Evolutionary conservation across 2,888 invertebrate species (phyloP), one percentile per base, ranked within the genome.

Genomic region (Steinernema hermaphroditum): DNA sequence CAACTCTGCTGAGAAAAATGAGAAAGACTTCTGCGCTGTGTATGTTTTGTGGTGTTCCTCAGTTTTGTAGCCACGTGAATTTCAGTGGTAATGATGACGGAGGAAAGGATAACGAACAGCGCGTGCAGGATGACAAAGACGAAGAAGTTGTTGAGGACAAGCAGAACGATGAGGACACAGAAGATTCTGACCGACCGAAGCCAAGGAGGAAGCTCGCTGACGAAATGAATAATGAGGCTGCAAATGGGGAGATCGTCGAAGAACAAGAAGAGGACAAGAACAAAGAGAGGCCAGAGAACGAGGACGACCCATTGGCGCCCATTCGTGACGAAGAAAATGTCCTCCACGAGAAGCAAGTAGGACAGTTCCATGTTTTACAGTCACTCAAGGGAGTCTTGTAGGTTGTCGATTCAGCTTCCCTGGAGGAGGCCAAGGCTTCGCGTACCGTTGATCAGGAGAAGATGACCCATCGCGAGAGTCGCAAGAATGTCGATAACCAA

Each of bases 71-170:
- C 12, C 16, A 24, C 4, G 22, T 37, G n/a, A n/a, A n/a, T 32
- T 69, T 69, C 4, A 43, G 69, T 14, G 44, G 69, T 16, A 69
- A 69, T 19, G 81, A 84, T 2, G 43, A 34, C 22, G 72, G 74
- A 24, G 70, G 46, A 9, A 76, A 74, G 19, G 77, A 77, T 14
- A 44, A 69, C 72, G 90, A 90, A 79, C 90, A 90, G 78, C 75
- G 87, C 75, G 89, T 84, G 77, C 88, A 83, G 71, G 69, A 86
- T 84, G 46, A 88, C 1, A 49, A 69, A 9, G 9, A 86, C 12
- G 70, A 69, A 54, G 54, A 72, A 16, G 49, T 57, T 27, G 69
- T 62, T 9, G 72, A 77, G 9, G 90, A 69, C 34, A 62, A 27
- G 34, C 54, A 57, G 41, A 68, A 80, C 37, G 79, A 81, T 16